Evolutionary conservation across 2,113 vertebrate genomes (phyloP).

Genomic region (Notothenia coriiceps): DNA sequence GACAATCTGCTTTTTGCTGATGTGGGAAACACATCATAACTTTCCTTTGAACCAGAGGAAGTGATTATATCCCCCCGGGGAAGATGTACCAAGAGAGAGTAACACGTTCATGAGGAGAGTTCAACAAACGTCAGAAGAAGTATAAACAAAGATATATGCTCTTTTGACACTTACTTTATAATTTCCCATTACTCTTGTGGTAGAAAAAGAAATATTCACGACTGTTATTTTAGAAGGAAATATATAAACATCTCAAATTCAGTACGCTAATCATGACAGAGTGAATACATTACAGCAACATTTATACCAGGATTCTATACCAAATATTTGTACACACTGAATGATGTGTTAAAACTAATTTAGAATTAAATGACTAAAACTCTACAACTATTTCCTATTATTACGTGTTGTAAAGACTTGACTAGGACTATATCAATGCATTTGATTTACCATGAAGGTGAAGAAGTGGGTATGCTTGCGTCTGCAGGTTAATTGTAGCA

Average conservation of each 20-base stretch:
- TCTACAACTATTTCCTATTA: too few relatives aligned
- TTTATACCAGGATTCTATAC: background rate
- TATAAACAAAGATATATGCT: too few relatives aligned
- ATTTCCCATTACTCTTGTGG: background rate
- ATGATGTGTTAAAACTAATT: too few relatives aligned
- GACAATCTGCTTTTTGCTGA: slow-evolving; percentile 8
- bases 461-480: background rate
- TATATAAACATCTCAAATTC: background rate
- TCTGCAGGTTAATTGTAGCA: slow-evolving; percentile 7
- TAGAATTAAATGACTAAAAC: too few relatives aligned
- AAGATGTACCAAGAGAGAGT: slow-evolving; percentile 2
- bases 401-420: too few relatives aligned
- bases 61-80: background rate
- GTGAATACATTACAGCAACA: background rate
- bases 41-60: slow-evolving; percentile 23
- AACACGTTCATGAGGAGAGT: background rate
- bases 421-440: background rate
- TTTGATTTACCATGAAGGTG: too few relatives aligned
- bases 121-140: background rate
- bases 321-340: too few relatives aligned
- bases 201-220: background rate
- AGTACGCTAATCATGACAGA: too few relatives aligned
- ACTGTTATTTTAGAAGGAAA: background rate
- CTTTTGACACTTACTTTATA: background rate
- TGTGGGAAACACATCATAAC: slow-evolving; percentile 9